phyloP scores from a whole-genome alignment of 2,888 invertebrate genomes.

The Phalera bucephala region DNA sequence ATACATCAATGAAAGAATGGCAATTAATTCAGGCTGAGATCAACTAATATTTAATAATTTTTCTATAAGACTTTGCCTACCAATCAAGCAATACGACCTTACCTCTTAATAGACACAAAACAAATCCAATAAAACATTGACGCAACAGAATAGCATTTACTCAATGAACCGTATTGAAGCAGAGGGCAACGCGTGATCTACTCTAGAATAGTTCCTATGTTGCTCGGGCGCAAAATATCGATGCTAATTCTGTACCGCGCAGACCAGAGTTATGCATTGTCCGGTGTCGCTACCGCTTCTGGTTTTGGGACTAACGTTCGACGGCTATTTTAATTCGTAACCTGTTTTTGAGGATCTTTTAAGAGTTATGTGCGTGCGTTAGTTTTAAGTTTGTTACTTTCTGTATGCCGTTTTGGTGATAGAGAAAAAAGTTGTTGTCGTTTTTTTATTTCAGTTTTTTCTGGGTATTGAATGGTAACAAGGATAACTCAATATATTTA shows the following conservation, averaged over 20 bases:
- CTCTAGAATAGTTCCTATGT: slow-evolving; percentile 46
- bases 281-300: slow-evolving; percentile 63
- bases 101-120: not conserved
- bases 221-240: slow-evolving; percentile 57
- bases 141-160: slow-evolving; percentile 37
- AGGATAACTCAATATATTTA: too few species aligned
- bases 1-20: too few species aligned
- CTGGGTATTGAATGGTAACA: too few species aligned
- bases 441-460: not conserved
- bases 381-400: slow-evolving; percentile 3
- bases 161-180: slow-evolving; percentile 39
- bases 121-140: slow-evolving; percentile 12
- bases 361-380: slow-evolving; percentile 16
- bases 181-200: slow-evolving; percentile 48
- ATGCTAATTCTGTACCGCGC: slow-evolving; percentile 65
- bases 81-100: too few species aligned
- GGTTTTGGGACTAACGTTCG: slow-evolving; percentile 57
- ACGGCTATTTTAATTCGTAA: slow-evolving; percentile 47
- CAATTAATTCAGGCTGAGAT: too few species aligned
- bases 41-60: too few species aligned
- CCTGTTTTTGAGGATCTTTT: slow-evolving; percentile 44
- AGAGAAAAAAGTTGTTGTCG: not conserved
- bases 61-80: too few species aligned
- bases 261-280: slow-evolving; percentile 73
- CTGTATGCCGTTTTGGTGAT: slow-evolving; percentile 1